Percentiles rank a stretch among this genome's conserved stretches.
Conservation (phyloP, 2,113 vertebrate species). For the Chaenocephalus aceratus region DNA sequence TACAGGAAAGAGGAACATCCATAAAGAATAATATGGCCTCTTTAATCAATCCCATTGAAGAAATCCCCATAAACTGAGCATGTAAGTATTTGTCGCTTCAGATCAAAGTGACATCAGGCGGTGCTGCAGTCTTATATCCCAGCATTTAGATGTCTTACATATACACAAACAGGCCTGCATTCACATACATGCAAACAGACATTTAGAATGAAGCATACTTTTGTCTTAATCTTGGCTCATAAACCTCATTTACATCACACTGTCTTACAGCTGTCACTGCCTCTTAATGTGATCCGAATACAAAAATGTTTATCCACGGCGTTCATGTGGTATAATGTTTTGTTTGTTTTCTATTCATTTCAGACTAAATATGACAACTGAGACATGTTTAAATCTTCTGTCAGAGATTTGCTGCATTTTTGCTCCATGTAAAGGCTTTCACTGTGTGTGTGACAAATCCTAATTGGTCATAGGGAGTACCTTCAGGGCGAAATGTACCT, state of each 20-base stretch:
- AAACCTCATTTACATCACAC: slow-evolving; percentile 28
- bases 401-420: slow-evolving; percentile 67
- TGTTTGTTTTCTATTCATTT: slow-evolving; percentile 75
- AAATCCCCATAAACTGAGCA: no score
- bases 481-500: slow-evolving; percentile 79
- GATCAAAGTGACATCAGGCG: slow-evolving; percentile 29
- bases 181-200: background rate
- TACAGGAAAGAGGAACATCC: no score
- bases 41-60: no score
- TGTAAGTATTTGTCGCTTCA: background rate
- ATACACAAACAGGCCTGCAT: background rate
- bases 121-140: background rate
- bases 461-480: slow-evolving; percentile 80
- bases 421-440: slow-evolving; percentile 66
- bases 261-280: slow-evolving; percentile 60
- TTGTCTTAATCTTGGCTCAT: slow-evolving; percentile 48
- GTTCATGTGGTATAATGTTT: slow-evolving; percentile 58
- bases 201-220: slow-evolving; percentile 3
- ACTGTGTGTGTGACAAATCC: slow-evolving; percentile 82
- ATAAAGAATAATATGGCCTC: no score
- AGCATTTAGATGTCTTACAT: slow-evolving; percentile 17
- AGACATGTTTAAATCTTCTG: slow-evolving; percentile 67
- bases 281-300: slow-evolving; percentile 54
- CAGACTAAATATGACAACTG: slow-evolving; percentile 74
- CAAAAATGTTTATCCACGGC: slow-evolving; percentile 57